phyloP scores from a whole-genome alignment of 2,113 vertebrate genomes.

The Crotalus viridis region DNA sequence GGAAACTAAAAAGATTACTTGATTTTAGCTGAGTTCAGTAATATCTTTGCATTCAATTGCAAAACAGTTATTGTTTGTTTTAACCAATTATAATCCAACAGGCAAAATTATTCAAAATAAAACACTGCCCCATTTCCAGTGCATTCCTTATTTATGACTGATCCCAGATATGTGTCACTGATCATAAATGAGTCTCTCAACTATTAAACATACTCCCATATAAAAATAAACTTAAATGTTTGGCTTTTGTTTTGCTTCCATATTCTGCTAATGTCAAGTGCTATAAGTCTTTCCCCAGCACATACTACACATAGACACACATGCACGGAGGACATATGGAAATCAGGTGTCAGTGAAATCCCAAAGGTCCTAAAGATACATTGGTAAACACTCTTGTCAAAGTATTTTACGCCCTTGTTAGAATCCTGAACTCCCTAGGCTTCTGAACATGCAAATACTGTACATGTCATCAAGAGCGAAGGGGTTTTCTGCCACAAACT shows the following conservation, averaged over 20 bases:
- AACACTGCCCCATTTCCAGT: slow-evolving; percentile 61
- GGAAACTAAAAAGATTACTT: slow-evolving; percentile 72
- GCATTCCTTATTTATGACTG: slow-evolving; percentile 58
- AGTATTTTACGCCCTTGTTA: not conserved
- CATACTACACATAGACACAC: slow-evolving; percentile 23
- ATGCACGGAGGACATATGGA: not conserved
- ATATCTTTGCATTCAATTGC: slow-evolving; percentile 59
- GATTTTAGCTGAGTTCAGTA: slow-evolving; percentile 73
- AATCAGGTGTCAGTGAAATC: not conserved
- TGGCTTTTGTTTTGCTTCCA: slow-evolving; percentile 34
- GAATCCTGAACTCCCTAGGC: not conserved
- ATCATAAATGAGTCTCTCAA: slow-evolving; percentile 59
- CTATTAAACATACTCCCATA: slow-evolving; percentile 58
- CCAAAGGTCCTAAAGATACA: not conserved
- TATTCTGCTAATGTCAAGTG: slow-evolving; percentile 17
- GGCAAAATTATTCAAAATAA: slow-evolving; percentile 64
- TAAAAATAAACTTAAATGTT: slow-evolving; percentile 67
- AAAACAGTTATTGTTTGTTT: slow-evolving; percentile 72
- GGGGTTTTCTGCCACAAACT: not conserved
- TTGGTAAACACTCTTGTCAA: not conserved
- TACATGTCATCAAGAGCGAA: not conserved
- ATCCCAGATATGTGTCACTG: slow-evolving; percentile 58
- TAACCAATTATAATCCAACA: slow-evolving; percentile 72
- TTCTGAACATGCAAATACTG: not conserved
- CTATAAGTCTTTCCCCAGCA: slow-evolving; percentile 2